These are phyloP conservation scores for Acholoe squamosa DNA, from an alignment of 2,888 invertebrate genomes.

Conservation along the genomic window DNA sequence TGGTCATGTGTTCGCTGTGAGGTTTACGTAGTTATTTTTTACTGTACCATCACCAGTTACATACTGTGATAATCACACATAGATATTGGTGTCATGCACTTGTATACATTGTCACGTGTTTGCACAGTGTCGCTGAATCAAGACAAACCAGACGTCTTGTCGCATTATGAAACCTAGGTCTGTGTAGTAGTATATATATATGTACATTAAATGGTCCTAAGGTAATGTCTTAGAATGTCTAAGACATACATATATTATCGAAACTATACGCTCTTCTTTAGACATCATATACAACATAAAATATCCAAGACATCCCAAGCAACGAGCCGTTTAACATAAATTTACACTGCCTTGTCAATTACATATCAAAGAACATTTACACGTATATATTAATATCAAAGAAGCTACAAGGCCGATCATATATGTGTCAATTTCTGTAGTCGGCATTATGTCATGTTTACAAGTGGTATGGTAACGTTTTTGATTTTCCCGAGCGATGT, in stretches of 20 bases:
- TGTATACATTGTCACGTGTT: not conserved
- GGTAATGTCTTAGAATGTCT: conserved; percentile 10
- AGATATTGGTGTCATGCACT: conserved; percentile 16
- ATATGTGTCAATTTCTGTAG: conserved; percentile 10
- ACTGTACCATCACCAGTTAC: conserved; percentile 11
- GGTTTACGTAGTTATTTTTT: not conserved
- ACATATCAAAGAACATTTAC: conserved; percentile 23
- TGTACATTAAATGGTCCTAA: conserved; percentile 42
- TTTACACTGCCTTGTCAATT: not conserved
- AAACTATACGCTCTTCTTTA: conserved; percentile 39
- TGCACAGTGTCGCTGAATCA: not conserved
- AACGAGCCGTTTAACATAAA: conserved; percentile 33
- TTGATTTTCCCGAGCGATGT: conserved; percentile 19
- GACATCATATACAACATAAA: conserved; percentile 30
- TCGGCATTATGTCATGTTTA: not conserved
- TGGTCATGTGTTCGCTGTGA: not conserved
- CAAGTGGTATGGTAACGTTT: not conserved
- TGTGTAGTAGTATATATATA: conserved; percentile 6
- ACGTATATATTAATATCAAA: conserved; percentile 47
- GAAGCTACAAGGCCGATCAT: conserved; percentile 18
- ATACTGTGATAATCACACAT: not conserved
- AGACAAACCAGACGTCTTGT: conserved; percentile 1
- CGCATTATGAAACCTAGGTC: not conserved
- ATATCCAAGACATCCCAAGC: conserved; percentile 30
- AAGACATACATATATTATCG: not conserved